A percentile compares a stretch with the other conserved stretches of the same genome.
phyloP scores from a whole-genome alignment of 2,888 invertebrate species.

The Tineola bisselliella region DNA sequence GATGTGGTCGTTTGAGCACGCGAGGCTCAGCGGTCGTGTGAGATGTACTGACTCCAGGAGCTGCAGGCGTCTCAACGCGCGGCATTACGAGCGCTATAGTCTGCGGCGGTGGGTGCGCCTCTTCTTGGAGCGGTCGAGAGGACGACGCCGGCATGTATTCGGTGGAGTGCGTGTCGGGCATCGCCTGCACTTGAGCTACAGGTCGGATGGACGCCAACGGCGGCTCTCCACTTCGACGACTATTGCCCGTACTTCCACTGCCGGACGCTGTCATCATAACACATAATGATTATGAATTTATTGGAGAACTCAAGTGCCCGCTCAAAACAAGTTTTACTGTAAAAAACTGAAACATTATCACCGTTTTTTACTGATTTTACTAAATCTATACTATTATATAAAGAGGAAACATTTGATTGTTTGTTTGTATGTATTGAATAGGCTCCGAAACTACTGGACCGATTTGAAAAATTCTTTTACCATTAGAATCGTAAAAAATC shows the following conservation, averaged over 20 bases:
- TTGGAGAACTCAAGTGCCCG: too few species aligned
- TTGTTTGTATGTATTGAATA: too few species aligned
- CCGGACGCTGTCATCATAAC: neutral
- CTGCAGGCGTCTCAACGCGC: constrained; percentile 21
- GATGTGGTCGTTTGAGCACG: constrained; percentile 41
- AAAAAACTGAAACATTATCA: too few species aligned
- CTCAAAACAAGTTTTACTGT: too few species aligned
- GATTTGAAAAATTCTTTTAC: too few species aligned
- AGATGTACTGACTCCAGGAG: constrained; percentile 36
- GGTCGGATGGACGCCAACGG: constrained; percentile 92
- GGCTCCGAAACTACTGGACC: too few species aligned
- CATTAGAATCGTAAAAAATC: too few species aligned
- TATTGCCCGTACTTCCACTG: constrained; percentile 52
- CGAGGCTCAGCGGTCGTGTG: constrained; percentile 39
- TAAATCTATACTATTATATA: too few species aligned
- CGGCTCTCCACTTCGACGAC: constrained; percentile 80
- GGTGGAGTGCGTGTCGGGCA: constrained; percentile 68
- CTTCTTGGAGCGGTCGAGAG: constrained; percentile 67
- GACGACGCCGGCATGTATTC: constrained; percentile 90
- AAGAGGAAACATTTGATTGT: too few species aligned
- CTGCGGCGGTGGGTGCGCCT: constrained; percentile 32
- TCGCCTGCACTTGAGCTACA: constrained; percentile 80
- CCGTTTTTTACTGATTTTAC: too few species aligned
- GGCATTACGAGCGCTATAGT: constrained; percentile 67
- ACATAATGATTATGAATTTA: too few species aligned